Conservation (phyloP, 2,113 vertebrate genomes). For the Indicator indicator region DNA sequence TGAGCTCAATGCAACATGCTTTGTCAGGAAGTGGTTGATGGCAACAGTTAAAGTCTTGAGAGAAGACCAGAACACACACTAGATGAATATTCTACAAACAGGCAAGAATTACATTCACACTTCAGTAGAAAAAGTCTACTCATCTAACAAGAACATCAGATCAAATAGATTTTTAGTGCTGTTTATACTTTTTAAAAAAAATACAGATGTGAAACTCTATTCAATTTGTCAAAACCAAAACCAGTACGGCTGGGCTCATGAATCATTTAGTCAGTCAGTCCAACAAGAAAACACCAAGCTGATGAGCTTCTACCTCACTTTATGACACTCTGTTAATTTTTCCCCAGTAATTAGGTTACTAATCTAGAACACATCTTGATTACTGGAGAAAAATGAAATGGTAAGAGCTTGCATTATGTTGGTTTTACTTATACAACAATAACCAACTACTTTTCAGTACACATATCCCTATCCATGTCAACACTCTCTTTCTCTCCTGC, state of each 20-base stretch:
- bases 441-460: background rate
- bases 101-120: background rate
- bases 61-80: background rate
- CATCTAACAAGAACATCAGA: background rate
- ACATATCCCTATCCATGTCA: background rate
- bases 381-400: background rate
- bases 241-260: background rate
- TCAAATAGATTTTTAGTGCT: background rate
- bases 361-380: conserved; percentile 54
- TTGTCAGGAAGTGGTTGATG: background rate
- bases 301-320: conserved; percentile 56
- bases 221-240: background rate
- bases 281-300: conserved; percentile 11
- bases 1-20: background rate
- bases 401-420: background rate
- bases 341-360: conserved; percentile 44
- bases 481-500: background rate
- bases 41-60: background rate
- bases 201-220: background rate
- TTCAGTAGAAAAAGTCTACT: background rate
- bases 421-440: background rate
- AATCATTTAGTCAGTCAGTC: background rate
- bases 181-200: background rate
- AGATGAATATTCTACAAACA: background rate
- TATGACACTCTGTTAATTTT: conserved; percentile 46